These are phyloP conservation scores for Corbicula japonica DNA, from an alignment of 2,888 invertebrate species.

Conservation along the genomic window DNA sequence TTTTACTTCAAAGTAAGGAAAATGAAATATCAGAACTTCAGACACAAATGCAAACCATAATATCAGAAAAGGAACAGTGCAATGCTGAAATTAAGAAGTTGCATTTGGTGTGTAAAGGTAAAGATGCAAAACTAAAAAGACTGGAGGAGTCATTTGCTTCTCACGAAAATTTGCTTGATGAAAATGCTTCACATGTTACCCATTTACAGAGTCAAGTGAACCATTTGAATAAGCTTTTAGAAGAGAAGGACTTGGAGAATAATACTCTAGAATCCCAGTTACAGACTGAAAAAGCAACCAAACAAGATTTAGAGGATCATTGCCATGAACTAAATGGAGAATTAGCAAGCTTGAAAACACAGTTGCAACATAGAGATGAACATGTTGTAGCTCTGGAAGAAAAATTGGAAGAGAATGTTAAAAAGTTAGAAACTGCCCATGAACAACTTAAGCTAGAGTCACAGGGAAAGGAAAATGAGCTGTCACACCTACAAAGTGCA, in stretches of 20 bases:
- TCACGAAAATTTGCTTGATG: slow-evolving; percentile 46
- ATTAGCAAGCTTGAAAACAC: slow-evolving; percentile 26
- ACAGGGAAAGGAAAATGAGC: slow-evolving; percentile 37
- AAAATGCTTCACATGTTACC: slow-evolving; percentile 36
- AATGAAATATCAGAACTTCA: slow-evolving; percentile 57
- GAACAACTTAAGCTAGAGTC: slow-evolving; percentile 19
- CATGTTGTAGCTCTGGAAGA: slow-evolving; percentile 35
- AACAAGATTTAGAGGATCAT: slow-evolving; percentile 17
- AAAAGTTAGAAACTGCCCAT: slow-evolving; percentile 23
- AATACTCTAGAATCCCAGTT: slow-evolving; percentile 10
- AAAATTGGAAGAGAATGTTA: slow-evolving; percentile 24
- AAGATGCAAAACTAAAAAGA: slow-evolving; percentile 70
- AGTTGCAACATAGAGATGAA: slow-evolving; percentile 49
- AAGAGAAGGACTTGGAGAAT: slow-evolving; percentile 17
- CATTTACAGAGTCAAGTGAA: slow-evolving; percentile 24
- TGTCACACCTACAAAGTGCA: slow-evolving; percentile 24
- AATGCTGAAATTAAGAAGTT: slow-evolving; percentile 64
- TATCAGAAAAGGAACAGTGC: slow-evolving; percentile 54
- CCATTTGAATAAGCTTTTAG: neutral
- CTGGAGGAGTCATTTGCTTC: slow-evolving; percentile 58
- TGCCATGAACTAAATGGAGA: slow-evolving; percentile 14
- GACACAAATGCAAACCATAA: slow-evolving; percentile 50
- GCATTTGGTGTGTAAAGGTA: slow-evolving; percentile 68
- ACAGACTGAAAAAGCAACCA: slow-evolving; percentile 5
- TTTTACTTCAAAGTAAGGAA: slow-evolving; percentile 44